A percentile compares a stretch with the other conserved stretches of the same genome.
phyloP scores from a whole-genome alignment of 2,797 vertebrate genomes.

The Chelonia mydas region DNA sequence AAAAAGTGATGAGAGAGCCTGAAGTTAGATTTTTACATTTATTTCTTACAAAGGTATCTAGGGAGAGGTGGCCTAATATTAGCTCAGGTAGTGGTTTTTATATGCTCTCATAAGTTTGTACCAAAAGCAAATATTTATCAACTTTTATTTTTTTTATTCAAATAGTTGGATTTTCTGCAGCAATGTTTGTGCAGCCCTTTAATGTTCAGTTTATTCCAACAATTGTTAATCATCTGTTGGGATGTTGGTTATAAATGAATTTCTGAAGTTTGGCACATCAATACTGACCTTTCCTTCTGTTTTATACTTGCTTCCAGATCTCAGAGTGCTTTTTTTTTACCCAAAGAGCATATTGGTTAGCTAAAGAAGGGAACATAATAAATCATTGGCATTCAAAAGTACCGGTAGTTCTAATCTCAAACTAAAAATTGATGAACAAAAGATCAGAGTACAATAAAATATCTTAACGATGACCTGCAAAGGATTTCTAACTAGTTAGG shows the following conservation, averaged over 20 bases:
- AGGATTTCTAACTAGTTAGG: not conserved
- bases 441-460: not conserved
- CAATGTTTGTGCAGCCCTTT: not conserved
- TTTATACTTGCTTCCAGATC: not conserved
- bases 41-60: not conserved
- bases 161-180: not conserved
- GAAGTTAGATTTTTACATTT: not conserved
- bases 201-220: constrained; percentile 8
- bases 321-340: not conserved
- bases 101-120: not conserved
- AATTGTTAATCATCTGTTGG: not conserved
- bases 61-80: not conserved
- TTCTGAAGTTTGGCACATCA: not conserved
- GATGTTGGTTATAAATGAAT: not conserved
- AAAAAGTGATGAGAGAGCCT: not conserved
- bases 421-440: not conserved
- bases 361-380: not conserved
- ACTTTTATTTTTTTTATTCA: not conserved
- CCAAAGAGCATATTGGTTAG: not conserved
- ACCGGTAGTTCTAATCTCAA: not conserved
- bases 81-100: not conserved
- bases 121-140: not conserved
- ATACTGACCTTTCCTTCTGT: not conserved
- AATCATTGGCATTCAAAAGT: not conserved
- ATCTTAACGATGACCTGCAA: not conserved